These are phyloP conservation scores for Nannospalax galili DNA, from an alignment of 2,113 vertebrate species.

Conservation along the genomic window DNA sequence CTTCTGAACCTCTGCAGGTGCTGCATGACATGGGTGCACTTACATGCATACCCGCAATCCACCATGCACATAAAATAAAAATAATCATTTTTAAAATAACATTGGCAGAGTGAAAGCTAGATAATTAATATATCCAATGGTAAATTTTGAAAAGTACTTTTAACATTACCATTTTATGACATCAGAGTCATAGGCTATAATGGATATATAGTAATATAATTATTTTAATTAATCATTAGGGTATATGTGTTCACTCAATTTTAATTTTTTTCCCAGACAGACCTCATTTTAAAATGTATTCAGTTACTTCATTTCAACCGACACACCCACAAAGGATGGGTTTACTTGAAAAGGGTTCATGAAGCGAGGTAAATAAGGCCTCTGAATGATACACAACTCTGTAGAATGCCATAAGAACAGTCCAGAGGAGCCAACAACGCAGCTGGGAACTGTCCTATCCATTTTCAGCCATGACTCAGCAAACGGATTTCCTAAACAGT, in stretches of 20 bases:
- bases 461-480: not conserved
- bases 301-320: not conserved
- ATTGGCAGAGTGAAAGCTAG: not conserved
- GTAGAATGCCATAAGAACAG: not conserved
- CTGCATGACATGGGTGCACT: no score
- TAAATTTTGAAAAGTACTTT: constrained; percentile 31
- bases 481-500: not conserved
- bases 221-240: no score
- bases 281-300: constrained; percentile 4
- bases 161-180: not conserved
- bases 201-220: not conserved
- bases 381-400: not conserved
- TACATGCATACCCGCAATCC: no score
- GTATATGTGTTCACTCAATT: not conserved
- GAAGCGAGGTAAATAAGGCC: not conserved
- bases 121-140: not conserved
- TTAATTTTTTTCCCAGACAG: not conserved
- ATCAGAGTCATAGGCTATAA: not conserved
- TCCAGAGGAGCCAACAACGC: not conserved
- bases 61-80: no score
- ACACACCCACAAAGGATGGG: not conserved
- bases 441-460: not conserved
- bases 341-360: not conserved
- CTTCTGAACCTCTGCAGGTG: no score
- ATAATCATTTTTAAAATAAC: no score